Evolutionary conservation across 2,113 vertebrate genomes (phyloP), one percentile per base, ranked within the genome.

Genomic region (Pholis gunnellus): DNA sequence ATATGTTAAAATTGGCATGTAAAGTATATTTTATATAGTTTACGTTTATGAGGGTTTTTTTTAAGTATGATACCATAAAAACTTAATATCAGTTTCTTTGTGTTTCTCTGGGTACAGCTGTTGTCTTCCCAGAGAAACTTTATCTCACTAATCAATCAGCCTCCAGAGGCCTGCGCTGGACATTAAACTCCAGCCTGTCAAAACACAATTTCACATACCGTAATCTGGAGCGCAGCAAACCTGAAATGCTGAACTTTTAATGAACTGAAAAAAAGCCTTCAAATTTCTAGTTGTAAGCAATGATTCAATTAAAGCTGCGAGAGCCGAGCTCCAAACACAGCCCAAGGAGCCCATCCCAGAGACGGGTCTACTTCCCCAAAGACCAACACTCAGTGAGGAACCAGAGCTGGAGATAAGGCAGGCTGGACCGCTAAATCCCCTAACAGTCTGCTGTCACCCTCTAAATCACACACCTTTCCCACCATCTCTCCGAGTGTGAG

Each of bases 231-330:
- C 69, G 67, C 74, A 68, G 78, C 82, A 87, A 89, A 85, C 54
- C 87, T 87, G 88, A 92, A 92, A 89, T 70, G 48, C 74, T 94
- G 92, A 94, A 93, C 91, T 94, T 77, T 79, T 94, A 93, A 92
- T 90, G 93, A 94, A 91, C 92, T 90, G 80, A 65, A 78, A 87
- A 61, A 74, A 81, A 87, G 74, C 80, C 80, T 91, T 84, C 78
- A 88, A 94, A 91, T 86, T 80, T 70, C 79, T 80, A 80, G 85
- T 88, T 91, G 90, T 90, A 84, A 90, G 90, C 84, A 79, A 87
- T 94, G 87, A 94, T 93, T 95, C 72, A 85, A 92, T 93, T 93
- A 93, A 89, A 90, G 84, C 76, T 78, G 85, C 69, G 71, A 84
- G 78, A 78, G 78, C 80, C 57, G 71, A 78, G 84, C 50, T 57